phyloP scores from a whole-genome alignment of 1,140 invertebrate genomes.

The Monomorium pharaonis region DNA sequence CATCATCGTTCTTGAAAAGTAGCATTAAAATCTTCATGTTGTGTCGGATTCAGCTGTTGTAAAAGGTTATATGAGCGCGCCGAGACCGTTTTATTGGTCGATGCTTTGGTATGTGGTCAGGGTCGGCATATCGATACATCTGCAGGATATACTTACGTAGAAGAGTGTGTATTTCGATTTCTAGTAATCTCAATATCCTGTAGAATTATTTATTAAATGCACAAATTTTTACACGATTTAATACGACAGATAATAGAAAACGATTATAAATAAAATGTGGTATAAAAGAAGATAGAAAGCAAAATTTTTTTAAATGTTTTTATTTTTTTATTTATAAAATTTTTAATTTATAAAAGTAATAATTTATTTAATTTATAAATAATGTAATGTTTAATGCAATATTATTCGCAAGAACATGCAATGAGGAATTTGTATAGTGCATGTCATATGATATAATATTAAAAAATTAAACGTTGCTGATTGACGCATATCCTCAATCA shows the following conservation, averaged over 20 bases:
- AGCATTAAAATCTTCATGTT: constrained; percentile 37
- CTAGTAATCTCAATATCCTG: constrained; percentile 17
- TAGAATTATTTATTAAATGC: not conserved
- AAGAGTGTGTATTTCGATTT: constrained; percentile 39
- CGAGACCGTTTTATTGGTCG: constrained; percentile 39
- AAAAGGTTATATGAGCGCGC: constrained; percentile 48
- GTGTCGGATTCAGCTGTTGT: not conserved
- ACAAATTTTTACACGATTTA: not conserved
- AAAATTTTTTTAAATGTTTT: no score
- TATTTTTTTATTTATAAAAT: not conserved
- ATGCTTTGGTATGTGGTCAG: constrained; percentile 8
- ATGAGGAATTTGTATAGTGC: not conserved
- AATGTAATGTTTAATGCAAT: not conserved
- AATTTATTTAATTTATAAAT: no score
- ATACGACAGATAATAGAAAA: not conserved
- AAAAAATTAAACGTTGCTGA: constrained; percentile 24
- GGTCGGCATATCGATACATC: not conserved
- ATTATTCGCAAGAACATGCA: not conserved
- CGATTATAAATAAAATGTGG: not conserved
- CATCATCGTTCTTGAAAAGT: constrained; percentile 3
- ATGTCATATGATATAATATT: not conserved
- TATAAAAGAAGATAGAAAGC: not conserved
- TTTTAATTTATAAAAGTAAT: no score
- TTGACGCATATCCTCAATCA: constrained; percentile 51
- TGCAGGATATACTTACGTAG: not conserved